Conservation (phyloP, 1,140 invertebrate species). For the Bombyx mandarina region DNA sequence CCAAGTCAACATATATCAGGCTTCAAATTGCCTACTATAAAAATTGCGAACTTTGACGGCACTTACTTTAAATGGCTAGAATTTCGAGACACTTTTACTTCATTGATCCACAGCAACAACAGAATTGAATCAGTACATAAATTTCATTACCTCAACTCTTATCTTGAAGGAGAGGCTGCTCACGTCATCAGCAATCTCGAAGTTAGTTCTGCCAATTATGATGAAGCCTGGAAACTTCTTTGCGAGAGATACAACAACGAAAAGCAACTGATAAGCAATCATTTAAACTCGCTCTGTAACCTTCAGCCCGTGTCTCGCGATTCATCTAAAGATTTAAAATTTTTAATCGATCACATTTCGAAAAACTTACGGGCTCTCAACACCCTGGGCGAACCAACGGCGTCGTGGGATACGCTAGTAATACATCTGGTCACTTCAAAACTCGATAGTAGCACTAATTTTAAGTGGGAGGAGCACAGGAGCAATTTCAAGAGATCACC, state of each 20-base stretch:
- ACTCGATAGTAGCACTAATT: too few relatives aligned
- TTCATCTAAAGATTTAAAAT: too few relatives aligned
- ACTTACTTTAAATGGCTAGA: conserved; percentile 31
- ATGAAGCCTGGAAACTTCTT: too few relatives aligned
- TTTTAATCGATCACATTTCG: too few relatives aligned
- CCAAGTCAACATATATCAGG: conserved; percentile 5
- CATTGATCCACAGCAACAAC: conserved; percentile 35
- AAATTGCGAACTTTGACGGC: conserved; percentile 35
- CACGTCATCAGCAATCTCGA: too few relatives aligned
- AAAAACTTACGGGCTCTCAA: background rate
- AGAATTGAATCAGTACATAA: background rate
- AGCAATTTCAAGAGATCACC: conserved; percentile 1
- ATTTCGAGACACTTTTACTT: conserved; percentile 33
- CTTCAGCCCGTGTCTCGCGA: too few relatives aligned
- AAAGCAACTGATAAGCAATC: too few relatives aligned
- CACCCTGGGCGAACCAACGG: background rate
- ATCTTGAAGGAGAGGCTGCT: too few relatives aligned
- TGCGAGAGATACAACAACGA: too few relatives aligned
- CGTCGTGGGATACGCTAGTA: background rate
- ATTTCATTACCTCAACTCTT: too few relatives aligned
- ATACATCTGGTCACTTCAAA: background rate
- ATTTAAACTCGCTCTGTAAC: too few relatives aligned
- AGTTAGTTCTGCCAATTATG: too few relatives aligned
- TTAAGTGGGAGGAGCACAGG: background rate
- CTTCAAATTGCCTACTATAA: conserved; percentile 27